Conservation (phyloP, 2,797 vertebrate species). For the Eleutherodactylus coqui region DNA sequence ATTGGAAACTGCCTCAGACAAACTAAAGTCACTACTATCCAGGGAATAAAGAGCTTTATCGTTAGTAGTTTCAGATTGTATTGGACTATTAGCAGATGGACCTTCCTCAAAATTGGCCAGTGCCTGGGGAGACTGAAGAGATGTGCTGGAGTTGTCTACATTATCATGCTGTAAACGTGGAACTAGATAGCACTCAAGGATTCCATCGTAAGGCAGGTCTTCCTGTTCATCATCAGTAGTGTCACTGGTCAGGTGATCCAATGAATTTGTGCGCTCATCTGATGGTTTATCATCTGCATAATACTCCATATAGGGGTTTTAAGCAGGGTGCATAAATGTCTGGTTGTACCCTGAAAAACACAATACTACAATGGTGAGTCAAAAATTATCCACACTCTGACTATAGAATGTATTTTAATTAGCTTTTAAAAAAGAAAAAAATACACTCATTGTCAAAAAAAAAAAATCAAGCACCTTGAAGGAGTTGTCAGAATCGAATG, state of each 20-base stretch:
- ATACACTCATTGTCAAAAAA: too few species aligned
- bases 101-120: background rate
- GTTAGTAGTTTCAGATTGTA: background rate
- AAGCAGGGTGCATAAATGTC: background rate
- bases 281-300: background rate
- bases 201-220: slow-evolving; percentile 80
- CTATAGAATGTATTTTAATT: too few species aligned
- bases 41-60: background rate
- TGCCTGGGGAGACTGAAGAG: background rate
- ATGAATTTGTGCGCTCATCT: background rate
- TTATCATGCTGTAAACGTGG: background rate
- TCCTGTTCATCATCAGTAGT: slow-evolving; percentile 84
- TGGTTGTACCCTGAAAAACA: slow-evolving; percentile 19
- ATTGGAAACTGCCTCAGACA: slow-evolving; percentile 27
- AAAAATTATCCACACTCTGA: too few species aligned
- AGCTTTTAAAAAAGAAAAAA: too few species aligned
- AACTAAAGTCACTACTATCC: slow-evolving; percentile 4
- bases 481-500: too few species aligned
- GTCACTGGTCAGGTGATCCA: background rate
- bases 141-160: background rate
- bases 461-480: too few species aligned
- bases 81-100: slow-evolving; percentile 7
- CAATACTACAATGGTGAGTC: background rate
- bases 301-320: slow-evolving; percentile 14
- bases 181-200: slow-evolving; percentile 65